Evolutionary conservation across 2,888 invertebrate species (phyloP).

Genomic region (Parelbella ahira): DNA sequence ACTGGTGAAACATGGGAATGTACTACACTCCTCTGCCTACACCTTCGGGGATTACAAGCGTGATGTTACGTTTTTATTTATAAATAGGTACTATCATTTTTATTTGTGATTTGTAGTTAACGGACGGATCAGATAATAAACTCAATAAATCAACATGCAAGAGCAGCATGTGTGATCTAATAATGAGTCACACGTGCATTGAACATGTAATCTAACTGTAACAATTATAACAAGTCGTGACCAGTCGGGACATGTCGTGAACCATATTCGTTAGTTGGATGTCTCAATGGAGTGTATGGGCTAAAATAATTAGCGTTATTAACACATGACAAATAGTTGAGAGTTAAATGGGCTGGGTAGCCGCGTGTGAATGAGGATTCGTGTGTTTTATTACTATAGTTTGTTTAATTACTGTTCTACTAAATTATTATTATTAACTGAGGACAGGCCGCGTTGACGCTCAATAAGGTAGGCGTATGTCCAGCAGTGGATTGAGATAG

Average conservation of each 20-base stretch:
- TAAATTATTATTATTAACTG: too few relatives aligned
- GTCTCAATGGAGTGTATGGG: constrained; percentile 55
- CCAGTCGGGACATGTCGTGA: constrained; percentile 65
- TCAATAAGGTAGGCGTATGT: too few relatives aligned
- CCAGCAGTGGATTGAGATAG: too few relatives aligned
- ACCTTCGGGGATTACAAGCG: too few relatives aligned
- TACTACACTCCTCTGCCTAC: too few relatives aligned
- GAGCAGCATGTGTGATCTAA: constrained; percentile 44
- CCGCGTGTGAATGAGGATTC: constrained; percentile 21
- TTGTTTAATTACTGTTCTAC: constrained; percentile 1
- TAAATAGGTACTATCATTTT: too few relatives aligned
- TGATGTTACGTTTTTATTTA: too few relatives aligned
- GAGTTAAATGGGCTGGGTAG: constrained; percentile 13
- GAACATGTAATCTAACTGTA: constrained; percentile 33
- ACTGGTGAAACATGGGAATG: too few relatives aligned
- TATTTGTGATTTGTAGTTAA: too few relatives aligned
- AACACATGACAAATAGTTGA: constrained; percentile 40
- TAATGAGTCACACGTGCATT: constrained; percentile 43
- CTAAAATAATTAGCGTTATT: constrained; percentile 57
- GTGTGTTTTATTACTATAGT: constrained; percentile 7
- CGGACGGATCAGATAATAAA: constrained; percentile 4
- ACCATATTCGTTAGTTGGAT: constrained; percentile 62
- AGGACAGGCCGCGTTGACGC: too few relatives aligned
- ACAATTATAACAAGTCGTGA: constrained; percentile 66
- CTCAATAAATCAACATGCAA: constrained; percentile 58